Conservation (phyloP, 2,888 invertebrate genomes). For the Apodemia zela region DNA sequence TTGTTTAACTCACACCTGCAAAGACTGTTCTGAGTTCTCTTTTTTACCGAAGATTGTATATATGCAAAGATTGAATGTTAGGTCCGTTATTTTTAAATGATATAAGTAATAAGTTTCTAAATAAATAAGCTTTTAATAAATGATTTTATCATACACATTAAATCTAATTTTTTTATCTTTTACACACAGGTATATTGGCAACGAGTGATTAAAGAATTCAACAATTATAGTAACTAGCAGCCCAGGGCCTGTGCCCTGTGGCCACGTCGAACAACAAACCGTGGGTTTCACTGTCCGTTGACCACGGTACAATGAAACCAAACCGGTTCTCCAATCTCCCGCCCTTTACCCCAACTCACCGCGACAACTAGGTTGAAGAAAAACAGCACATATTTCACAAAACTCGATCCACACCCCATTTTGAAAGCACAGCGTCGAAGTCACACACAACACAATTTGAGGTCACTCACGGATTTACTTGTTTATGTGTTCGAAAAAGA, state of each 20-base stretch:
- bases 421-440: slow-evolving; percentile 54
- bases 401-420: slow-evolving; percentile 87
- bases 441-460: slow-evolving; percentile 61
- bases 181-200: background rate
- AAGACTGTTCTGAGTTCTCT: no score
- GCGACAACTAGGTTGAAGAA: slow-evolving; percentile 88
- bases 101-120: no score
- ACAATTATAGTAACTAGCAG: background rate
- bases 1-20: no score
- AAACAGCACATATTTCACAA: slow-evolving; percentile 90
- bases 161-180: background rate
- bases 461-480: slow-evolving; percentile 58
- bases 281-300: slow-evolving; percentile 54
- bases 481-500: slow-evolving; percentile 43
- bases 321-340: slow-evolving; percentile 59
- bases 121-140: background rate
- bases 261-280: slow-evolving; percentile 35
- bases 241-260: slow-evolving; percentile 19
- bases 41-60: no score
- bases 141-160: background rate
- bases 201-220: background rate
- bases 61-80: no score
- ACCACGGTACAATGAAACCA: slow-evolving; percentile 57
- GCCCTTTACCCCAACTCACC: slow-evolving; percentile 81
- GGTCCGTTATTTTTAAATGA: no score